Conservation (phyloP, 2,888 invertebrate genomes). For the Aphidius colemani region DNA sequence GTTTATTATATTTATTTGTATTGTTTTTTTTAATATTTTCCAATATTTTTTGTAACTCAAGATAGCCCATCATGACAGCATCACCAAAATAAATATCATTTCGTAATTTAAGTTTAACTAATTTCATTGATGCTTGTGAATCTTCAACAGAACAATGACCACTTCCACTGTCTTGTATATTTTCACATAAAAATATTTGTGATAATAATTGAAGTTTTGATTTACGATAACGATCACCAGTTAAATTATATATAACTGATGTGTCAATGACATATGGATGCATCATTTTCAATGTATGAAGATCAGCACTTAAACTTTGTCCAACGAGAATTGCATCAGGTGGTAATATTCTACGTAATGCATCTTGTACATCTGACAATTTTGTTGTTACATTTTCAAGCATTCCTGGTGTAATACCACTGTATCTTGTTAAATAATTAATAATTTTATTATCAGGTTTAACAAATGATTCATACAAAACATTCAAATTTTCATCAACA, state of each 20-base stretch:
- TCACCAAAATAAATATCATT: constrained; percentile 80
- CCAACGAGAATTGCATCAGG: constrained; percentile 93
- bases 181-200: constrained; percentile 76
- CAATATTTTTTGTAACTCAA: constrained; percentile 55
- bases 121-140: constrained; percentile 81
- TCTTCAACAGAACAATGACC: constrained; percentile 90
- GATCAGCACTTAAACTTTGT: constrained; percentile 90
- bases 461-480: constrained; percentile 83
- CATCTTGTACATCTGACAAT: constrained; percentile 79
- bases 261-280: constrained; percentile 98
- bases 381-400: constrained; percentile 76
- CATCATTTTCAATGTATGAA: constrained; percentile 92
- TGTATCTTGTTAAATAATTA: constrained; percentile 84
- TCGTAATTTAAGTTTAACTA: constrained; percentile 84
- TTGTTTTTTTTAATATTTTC: constrained; percentile 55
- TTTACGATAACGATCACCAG: constrained; percentile 77
- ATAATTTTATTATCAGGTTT: constrained; percentile 81
- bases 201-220: constrained; percentile 83
- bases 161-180: constrained; percentile 70
- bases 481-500: constrained; percentile 78
- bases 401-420: constrained; percentile 80
- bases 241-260: constrained; percentile 82
- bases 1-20: too few relatives aligned
- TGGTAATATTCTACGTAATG: constrained; percentile 75
- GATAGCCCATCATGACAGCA: constrained; percentile 64